Evolutionary conservation across 2,113 vertebrate species (phyloP).

Genomic region (Brachyistius frenatus): DNA sequence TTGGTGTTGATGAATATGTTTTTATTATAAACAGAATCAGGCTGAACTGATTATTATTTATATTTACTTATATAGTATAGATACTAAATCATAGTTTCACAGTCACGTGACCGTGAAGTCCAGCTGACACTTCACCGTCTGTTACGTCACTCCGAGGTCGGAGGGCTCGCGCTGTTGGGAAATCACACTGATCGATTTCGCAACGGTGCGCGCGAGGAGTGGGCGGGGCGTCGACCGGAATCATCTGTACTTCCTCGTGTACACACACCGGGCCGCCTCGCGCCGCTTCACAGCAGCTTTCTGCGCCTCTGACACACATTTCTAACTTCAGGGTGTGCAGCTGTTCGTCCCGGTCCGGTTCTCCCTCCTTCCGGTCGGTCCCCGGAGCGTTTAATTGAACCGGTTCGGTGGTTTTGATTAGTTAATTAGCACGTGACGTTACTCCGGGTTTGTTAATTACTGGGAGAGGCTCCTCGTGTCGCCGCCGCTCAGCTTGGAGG

Average conservation of each 20-base stretch:
- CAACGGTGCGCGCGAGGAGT: not conserved
- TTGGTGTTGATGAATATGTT: too few species aligned
- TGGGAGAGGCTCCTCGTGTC: not conserved
- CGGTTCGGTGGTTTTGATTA: not conserved
- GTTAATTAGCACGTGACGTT: not conserved
- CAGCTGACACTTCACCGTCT: too few species aligned
- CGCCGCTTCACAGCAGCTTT: not conserved
- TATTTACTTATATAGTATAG: too few species aligned
- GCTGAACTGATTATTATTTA: too few species aligned
- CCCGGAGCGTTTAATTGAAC: too few species aligned
- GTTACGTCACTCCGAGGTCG: too few species aligned
- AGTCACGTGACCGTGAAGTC: too few species aligned
- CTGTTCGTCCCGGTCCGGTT: too few species aligned
- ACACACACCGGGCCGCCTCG: not conserved
- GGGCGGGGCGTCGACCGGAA: constrained; percentile 60
- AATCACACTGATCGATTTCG: constrained; percentile 22
- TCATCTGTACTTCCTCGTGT: constrained; percentile 37
- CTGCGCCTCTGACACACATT: not conserved
- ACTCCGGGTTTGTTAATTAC: not conserved
- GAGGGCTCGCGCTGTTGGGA: not conserved
- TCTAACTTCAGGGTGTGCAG: not conserved
- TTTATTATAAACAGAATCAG: too few species aligned
- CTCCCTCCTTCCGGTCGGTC: too few species aligned
- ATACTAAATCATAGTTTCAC: too few species aligned
- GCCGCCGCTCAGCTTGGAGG: constrained; percentile 15